These are phyloP conservation scores for Malthinus seriepunctatus DNA, from an alignment of 2,888 invertebrate genomes.

Conservation along the genomic window DNA sequence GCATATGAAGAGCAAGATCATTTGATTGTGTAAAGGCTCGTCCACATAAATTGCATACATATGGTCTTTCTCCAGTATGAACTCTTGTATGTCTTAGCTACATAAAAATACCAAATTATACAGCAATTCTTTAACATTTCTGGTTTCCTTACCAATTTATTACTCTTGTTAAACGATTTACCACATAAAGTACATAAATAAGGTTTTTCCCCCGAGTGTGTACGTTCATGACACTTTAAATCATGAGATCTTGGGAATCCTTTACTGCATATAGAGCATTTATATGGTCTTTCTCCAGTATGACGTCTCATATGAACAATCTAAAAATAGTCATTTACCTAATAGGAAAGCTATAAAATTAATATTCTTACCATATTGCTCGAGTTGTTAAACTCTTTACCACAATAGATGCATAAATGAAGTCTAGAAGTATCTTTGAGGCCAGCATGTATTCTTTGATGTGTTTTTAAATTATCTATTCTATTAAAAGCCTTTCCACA, in stretches of 20 bases:
- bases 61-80: constrained; percentile 55
- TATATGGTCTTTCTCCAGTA: constrained; percentile 54
- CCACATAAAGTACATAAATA: constrained; percentile 54
- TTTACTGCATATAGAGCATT: constrained; percentile 53
- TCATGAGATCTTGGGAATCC: constrained; percentile 56
- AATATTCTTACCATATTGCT: constrained; percentile 52
- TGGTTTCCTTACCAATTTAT: constrained; percentile 50
- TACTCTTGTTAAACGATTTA: constrained; percentile 55
- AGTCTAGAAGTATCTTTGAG: constrained; percentile 51
- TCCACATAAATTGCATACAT: constrained; percentile 53
- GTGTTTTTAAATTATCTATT: constrained; percentile 54
- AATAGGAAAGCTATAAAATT: neutral
- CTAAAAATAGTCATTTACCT: constrained; percentile 39
- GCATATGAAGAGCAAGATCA: constrained; percentile 69
- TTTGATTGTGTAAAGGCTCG: constrained; percentile 70
- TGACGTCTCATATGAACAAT: constrained; percentile 56
- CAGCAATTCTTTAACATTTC: neutral
- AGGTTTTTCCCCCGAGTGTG: constrained; percentile 55
- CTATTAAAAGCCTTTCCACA: constrained; percentile 67
- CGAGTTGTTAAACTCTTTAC: constrained; percentile 56
- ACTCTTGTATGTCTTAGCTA: constrained; percentile 54
- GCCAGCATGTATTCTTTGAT: constrained; percentile 52
- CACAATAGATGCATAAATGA: constrained; percentile 55
- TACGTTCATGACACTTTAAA: constrained; percentile 55
- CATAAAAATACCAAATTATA: constrained; percentile 23